Evolutionary conservation across 2,888 invertebrate species (phyloP).

Genomic region (Drosophila subsilvestris): DNA sequence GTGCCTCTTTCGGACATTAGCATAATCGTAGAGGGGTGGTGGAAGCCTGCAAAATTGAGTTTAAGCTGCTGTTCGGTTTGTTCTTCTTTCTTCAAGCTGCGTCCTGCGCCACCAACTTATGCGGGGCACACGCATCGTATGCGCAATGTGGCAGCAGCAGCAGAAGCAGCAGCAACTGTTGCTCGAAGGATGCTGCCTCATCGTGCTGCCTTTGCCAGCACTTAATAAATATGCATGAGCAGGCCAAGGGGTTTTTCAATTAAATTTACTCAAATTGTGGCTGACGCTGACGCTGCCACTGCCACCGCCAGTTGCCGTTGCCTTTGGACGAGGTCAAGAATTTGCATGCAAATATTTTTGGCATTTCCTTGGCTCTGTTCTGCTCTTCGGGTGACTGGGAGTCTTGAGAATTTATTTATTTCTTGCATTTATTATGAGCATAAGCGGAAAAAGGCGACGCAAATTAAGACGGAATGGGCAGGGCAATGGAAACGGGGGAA

Average conservation of each 20-base stretch:
- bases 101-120: constrained; percentile 44
- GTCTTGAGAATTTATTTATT: constrained; percentile 65
- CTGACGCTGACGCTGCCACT: constrained; percentile 18
- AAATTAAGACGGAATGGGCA: constrained; percentile 53
- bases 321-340: constrained; percentile 68
- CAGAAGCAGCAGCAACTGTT: constrained; percentile 65
- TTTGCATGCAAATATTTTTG: constrained; percentile 68
- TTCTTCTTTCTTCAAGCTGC: not conserved
- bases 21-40: constrained; percentile 70
- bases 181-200: constrained; percentile 35
- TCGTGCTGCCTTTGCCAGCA: not conserved
- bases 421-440: constrained; percentile 74
- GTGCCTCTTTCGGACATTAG: constrained; percentile 56
- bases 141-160: constrained; percentile 43
- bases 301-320: not conserved
- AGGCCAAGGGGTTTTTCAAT: constrained; percentile 70
- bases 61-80: constrained; percentile 35
- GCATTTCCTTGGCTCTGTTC: constrained; percentile 30
- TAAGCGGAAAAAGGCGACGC: constrained; percentile 52
- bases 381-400: not conserved
- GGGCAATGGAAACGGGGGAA: not conserved
- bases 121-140: constrained; percentile 43
- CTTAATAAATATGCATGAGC: constrained; percentile 75
- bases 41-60: constrained; percentile 52
- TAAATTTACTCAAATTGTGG: constrained; percentile 73